phyloP scores from a whole-genome alignment of 2,888 invertebrate genomes.

The Alloscopus bannaensis region DNA sequence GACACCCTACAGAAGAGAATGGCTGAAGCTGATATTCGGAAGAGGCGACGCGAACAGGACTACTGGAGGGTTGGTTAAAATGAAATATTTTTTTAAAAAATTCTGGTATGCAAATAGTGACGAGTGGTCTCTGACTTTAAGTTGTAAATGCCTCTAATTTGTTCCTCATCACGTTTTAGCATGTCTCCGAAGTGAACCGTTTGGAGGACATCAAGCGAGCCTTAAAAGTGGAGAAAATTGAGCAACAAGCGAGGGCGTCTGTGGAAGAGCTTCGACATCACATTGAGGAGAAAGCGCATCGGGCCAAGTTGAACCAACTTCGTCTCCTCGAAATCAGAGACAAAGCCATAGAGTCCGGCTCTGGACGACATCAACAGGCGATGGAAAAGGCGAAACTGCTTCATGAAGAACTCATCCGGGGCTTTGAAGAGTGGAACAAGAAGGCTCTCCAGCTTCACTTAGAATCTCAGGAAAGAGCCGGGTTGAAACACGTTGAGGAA shows the following conservation, averaged over 20 bases:
- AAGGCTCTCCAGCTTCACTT: slow-evolving; percentile 75
- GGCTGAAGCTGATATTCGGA: slow-evolving; percentile 70
- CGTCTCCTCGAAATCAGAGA: slow-evolving; percentile 56
- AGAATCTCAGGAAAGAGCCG: slow-evolving; percentile 74
- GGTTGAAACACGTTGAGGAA: slow-evolving; percentile 74
- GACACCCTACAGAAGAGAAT: slow-evolving; percentile 69
- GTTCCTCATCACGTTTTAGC: too few relatives aligned
- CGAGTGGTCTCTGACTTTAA: too few relatives aligned
- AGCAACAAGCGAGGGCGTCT: slow-evolving; percentile 67
- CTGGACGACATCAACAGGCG: slow-evolving; percentile 60
- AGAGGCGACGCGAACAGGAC: slow-evolving; percentile 68
- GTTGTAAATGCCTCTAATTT: too few relatives aligned
- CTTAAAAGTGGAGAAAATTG: slow-evolving; percentile 68
- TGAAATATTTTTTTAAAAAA: not conserved
- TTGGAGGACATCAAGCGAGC: slow-evolving; percentile 72
- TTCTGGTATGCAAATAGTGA: too few relatives aligned
- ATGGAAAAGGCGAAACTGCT: slow-evolving; percentile 74
- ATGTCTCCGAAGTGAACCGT: slow-evolving; percentile 72
- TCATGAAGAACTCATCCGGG: slow-evolving; percentile 75
- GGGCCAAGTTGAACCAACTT: slow-evolving; percentile 69
- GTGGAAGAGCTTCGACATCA: slow-evolving; percentile 70
- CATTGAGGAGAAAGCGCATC: slow-evolving; percentile 72
- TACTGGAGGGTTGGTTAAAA: slow-evolving; percentile 66
- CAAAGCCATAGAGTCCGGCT: slow-evolving; percentile 56
- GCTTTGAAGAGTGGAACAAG: slow-evolving; percentile 76